These are phyloP conservation scores for Phoxinus dragarum DNA, from an alignment of 2,797 vertebrate species.

Conservation along the genomic window DNA sequence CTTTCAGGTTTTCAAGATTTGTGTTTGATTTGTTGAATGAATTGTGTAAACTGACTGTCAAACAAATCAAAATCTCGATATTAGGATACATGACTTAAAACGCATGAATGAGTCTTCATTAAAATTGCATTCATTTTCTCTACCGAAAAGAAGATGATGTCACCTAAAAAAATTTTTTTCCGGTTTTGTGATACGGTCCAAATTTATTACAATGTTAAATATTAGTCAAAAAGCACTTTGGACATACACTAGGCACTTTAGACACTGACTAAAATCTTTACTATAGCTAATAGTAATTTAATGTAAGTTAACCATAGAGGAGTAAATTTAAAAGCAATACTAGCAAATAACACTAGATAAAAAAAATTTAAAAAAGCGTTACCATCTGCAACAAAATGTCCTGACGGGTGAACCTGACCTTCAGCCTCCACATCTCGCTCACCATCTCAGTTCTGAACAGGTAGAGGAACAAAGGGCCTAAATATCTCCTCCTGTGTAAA, in stretches of 20 bases:
- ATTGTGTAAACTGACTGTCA: not conserved
- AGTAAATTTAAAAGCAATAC: not conserved
- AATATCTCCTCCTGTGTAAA: not conserved
- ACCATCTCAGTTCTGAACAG: not conserved
- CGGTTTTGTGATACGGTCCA: no score
- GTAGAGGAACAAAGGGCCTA: not conserved
- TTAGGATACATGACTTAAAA: not conserved
- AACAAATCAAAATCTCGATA: not conserved
- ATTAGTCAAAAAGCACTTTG: not conserved
- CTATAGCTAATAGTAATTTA: not conserved
- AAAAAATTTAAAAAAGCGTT: not conserved
- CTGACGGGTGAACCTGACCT: not conserved
- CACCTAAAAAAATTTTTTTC: no score
- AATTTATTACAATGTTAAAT: not conserved
- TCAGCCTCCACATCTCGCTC: not conserved
- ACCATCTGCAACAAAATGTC: not conserved
- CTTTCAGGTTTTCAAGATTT: not conserved
- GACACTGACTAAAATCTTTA: not conserved
- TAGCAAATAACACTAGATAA: no score
- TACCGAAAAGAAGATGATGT: not conserved
- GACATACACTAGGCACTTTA: not conserved
- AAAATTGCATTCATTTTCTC: not conserved
- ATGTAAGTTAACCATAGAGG: not conserved
- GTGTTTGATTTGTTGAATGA: not conserved
- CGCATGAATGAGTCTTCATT: not conserved